Base-by-base conservation (phyloP, 2,113 vertebrate species). In the Datnioides undecimradiatus region DNA sequence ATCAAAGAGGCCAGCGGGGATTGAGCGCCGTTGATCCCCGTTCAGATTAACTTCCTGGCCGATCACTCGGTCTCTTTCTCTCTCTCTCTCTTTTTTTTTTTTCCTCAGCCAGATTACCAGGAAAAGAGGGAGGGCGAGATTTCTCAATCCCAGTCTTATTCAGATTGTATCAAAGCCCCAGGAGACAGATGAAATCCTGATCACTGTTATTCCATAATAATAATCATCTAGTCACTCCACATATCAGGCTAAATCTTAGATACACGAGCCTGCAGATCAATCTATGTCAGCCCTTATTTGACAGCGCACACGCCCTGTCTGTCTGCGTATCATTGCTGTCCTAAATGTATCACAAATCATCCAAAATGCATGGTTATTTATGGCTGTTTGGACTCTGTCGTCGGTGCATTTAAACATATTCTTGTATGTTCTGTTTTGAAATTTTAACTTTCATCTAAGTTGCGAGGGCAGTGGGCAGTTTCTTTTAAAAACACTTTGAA, bases 1-100 rank as follows among this genome's bases (percentile, higher is more conserved):
- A 86, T 90, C 89, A 90, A 91, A 93, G 89, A 91, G 91, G 85
- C 91, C 88, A 87, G 83, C 86, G 36, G 75, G 84, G 88, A 91
- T 91, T 91, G 90, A 90, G 58, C 69, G 19, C 43, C 10, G 87
- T 71, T 90, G 89, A 92, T 92, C 90, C 84, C 69, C 73, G 13
- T 74, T 88, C 91, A 93, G 93, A 94, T 94, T 92, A 93, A 89
- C 64, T 41, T 80, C 65, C 79, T 71, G 73, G 72, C 83, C 76
- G 84, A 83, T 91, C 84, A 8, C 67, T 74, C 51, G 58, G 16
- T 78, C 40, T 69, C 52, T 66, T 38, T 60, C 8, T 49, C 8
- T 21, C 3, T 23, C 8, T 59, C n/a, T n/a, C n/a, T 6, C 12
- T 17, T 38, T 52, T 19, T 31, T 63, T 36, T 46, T 27, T 36